Conservation (phyloP, 2,888 invertebrate genomes). For the Dichetophora obliterata region DNA sequence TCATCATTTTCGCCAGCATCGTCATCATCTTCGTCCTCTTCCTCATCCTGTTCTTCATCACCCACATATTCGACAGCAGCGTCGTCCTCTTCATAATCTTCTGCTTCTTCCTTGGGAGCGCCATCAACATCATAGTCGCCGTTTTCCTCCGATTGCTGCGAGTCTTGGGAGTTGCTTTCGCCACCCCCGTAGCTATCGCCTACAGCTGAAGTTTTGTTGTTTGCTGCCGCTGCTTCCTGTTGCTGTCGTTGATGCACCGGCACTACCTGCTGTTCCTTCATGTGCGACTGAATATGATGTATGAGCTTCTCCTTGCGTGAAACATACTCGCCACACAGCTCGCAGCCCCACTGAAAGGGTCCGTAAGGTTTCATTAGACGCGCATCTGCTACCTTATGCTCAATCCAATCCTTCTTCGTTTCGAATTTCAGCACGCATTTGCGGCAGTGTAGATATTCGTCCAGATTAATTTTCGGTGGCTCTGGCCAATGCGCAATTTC, state of each 20-base stretch:
- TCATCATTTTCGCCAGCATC: slow-evolving; percentile 47
- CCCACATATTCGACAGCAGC: slow-evolving; percentile 50
- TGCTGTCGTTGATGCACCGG: slow-evolving; percentile 52
- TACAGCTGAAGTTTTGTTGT: background rate
- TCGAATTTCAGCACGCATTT: slow-evolving; percentile 65
- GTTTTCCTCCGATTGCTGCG: slow-evolving; percentile 46
- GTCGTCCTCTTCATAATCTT: slow-evolving; percentile 55
- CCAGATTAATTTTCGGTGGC: slow-evolving; percentile 64
- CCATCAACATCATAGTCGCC: slow-evolving; percentile 47
- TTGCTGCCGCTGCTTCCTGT: slow-evolving; percentile 14
- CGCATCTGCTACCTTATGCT: slow-evolving; percentile 68
- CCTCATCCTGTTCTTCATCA: slow-evolving; percentile 51
- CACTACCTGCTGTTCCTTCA: slow-evolving; percentile 64
- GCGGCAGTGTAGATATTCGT: slow-evolving; percentile 63
- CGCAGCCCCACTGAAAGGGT: slow-evolving; percentile 70
- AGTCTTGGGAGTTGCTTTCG: slow-evolving; percentile 49
- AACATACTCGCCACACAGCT: slow-evolving; percentile 68
- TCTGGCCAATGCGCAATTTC: slow-evolving; percentile 64
- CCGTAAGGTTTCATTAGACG: slow-evolving; percentile 65
- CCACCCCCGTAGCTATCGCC: slow-evolving; percentile 6
- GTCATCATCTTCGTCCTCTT: slow-evolving; percentile 45
- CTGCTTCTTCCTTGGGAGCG: slow-evolving; percentile 51
- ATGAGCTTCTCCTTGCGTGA: slow-evolving; percentile 69
- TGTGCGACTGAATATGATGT: slow-evolving; percentile 68
- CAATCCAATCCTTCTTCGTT: slow-evolving; percentile 67